These are phyloP conservation scores for Artemia sinica DNA, from an alignment of 2,888 invertebrate species.

Conservation along the genomic window DNA sequence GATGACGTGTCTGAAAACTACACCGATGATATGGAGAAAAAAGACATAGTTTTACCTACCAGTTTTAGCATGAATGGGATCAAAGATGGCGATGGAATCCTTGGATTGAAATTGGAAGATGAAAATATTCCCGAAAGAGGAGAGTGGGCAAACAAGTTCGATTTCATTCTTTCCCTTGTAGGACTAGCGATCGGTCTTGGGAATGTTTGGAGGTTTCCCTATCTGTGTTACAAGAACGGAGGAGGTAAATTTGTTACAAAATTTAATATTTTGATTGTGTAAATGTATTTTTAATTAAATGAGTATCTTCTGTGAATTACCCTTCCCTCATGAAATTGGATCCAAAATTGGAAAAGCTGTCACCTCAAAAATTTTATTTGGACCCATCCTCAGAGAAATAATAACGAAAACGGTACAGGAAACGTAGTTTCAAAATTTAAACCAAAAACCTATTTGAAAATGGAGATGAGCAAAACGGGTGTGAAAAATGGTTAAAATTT, in stretches of 20 bases:
- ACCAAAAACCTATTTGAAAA: too few relatives aligned
- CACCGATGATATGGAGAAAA: background rate
- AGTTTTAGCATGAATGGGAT: background rate
- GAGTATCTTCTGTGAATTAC: background rate
- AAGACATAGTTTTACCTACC: slow-evolving; percentile 1
- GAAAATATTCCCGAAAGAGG: slow-evolving; percentile 53
- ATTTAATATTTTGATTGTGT: too few relatives aligned
- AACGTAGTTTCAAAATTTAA: too few relatives aligned
- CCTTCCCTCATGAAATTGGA: background rate
- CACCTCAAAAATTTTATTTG: too few relatives aligned
- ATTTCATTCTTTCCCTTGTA: slow-evolving; percentile 81
- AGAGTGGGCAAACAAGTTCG: slow-evolving; percentile 71
- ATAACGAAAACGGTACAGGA: too few relatives aligned
- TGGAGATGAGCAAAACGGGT: too few relatives aligned
- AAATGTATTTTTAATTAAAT: background rate
- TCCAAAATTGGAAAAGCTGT: background rate
- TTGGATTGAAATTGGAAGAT: slow-evolving; percentile 17
- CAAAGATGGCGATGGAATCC: slow-evolving; percentile 1
- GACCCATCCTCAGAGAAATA: too few relatives aligned
- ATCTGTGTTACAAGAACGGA: slow-evolving; percentile 88
- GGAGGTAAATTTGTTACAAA: slow-evolving; percentile 40
- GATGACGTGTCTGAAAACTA: background rate
- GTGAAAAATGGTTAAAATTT: too few relatives aligned
- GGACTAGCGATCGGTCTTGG: slow-evolving; percentile 83
- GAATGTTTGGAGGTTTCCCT: slow-evolving; percentile 74